These are phyloP conservation scores for Rhopalosiphum nymphaeae DNA, from an alignment of 2,888 invertebrate genomes.

Conservation along the genomic window DNA sequence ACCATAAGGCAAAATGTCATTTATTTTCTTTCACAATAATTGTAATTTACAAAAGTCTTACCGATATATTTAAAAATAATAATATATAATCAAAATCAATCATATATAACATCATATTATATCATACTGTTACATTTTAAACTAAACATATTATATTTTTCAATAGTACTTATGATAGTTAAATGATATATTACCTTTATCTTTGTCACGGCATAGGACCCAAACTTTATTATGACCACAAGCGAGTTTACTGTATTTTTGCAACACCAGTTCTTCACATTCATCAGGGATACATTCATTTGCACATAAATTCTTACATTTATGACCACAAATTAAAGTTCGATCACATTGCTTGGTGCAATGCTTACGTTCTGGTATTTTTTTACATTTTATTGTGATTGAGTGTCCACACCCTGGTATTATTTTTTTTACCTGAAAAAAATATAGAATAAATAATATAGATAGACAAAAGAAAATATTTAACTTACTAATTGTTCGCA, in stretches of 20 bases:
- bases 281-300: constrained; percentile 69
- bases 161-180: neutral
- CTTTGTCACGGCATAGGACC: constrained; percentile 46
- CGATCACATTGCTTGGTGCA: constrained; percentile 73
- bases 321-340: constrained; percentile 73
- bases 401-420: constrained; percentile 67
- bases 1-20: no score
- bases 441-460: neutral
- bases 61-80: neutral
- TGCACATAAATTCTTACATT: constrained; percentile 71
- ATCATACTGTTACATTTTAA: neutral
- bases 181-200: constrained; percentile 66
- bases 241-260: constrained; percentile 69
- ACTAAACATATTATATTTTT: neutral
- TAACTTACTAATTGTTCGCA: constrained; percentile 71
- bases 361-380: constrained; percentile 69
- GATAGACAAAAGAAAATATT: neutral
- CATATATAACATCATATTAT: neutral
- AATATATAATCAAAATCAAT: neutral
- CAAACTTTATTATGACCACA: constrained; percentile 72
- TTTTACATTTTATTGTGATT: constrained; percentile 70
- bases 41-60: neutral
- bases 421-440: constrained; percentile 63
- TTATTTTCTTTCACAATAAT: no score
- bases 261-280: constrained; percentile 70